phyloP scores from a whole-genome alignment of 1,140 invertebrate genomes.

The Gonatopus flavifemur region DNA sequence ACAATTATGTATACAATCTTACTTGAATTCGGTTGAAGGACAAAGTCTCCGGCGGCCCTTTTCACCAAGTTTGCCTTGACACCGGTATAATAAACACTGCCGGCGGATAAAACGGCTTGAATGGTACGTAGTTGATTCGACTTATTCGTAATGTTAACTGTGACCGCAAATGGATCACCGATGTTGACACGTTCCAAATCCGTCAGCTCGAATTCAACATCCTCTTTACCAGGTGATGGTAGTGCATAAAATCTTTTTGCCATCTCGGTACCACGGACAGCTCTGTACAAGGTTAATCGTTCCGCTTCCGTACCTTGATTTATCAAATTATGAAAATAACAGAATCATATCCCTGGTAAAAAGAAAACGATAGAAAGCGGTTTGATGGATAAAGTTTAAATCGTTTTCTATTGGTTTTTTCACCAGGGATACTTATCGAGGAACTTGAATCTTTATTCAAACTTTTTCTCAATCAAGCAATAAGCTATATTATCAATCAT shows the following conservation, averaged over 20 bases:
- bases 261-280: conserved; percentile 64
- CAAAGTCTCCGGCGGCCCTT: conserved; percentile 66
- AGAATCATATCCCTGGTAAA: neutral
- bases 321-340: neutral
- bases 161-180: conserved; percentile 68
- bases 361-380: too few species aligned
- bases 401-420: too few species aligned
- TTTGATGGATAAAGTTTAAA: too few species aligned
- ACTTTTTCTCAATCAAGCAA: too few species aligned
- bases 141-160: conserved; percentile 69
- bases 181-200: conserved; percentile 71
- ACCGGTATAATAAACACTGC: conserved; percentile 78
- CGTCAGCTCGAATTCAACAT: conserved; percentile 69
- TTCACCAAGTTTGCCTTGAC: conserved; percentile 70
- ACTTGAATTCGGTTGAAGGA: conserved; percentile 63
- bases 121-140: conserved; percentile 64
- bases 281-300: conserved; percentile 69
- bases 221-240: conserved; percentile 60
- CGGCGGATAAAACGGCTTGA: conserved; percentile 65
- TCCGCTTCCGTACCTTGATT: conserved; percentile 63
- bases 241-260: conserved; percentile 69
- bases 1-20: conserved; percentile 36
- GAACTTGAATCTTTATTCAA: too few species aligned
- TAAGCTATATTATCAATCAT: too few species aligned
- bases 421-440: too few species aligned